These are phyloP conservation scores for Astreopora myriophthalma DNA, from an alignment of 64 coral and sea anemone genomes.

Conservation along the genomic window DNA sequence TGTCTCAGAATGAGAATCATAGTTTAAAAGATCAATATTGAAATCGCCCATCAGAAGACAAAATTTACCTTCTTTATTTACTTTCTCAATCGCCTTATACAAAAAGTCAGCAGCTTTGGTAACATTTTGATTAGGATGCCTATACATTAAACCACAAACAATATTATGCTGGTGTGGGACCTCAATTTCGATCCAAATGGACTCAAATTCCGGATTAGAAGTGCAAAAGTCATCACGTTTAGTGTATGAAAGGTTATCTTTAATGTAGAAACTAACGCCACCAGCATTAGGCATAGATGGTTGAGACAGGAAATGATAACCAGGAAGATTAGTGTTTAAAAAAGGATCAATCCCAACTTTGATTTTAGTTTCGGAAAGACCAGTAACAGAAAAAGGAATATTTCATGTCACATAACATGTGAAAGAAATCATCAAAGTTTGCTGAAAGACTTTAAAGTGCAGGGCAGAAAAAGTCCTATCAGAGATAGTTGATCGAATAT, in stretches of 20 bases:
- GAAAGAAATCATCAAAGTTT: background rate
- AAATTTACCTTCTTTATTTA: constrained; percentile 50
- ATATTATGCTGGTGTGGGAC: constrained; percentile 27
- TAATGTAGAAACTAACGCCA: background rate
- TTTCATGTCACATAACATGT: too few relatives aligned
- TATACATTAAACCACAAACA: constrained; percentile 65
- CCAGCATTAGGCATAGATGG: background rate
- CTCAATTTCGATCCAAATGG: constrained; percentile 51
- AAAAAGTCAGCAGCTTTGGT: background rate
- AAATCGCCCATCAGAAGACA: constrained; percentile 60
- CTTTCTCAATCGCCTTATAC: constrained; percentile 32
- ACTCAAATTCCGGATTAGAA: background rate
- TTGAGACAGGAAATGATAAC: background rate
- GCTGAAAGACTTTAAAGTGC: constrained; percentile 8
- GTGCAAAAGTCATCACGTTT: background rate
- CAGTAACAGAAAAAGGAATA: too few relatives aligned
- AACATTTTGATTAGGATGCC: constrained; percentile 58
- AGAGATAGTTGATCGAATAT: background rate
- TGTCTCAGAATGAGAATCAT: constrained; percentile 35
- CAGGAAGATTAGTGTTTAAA: background rate
- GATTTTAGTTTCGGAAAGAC: too few relatives aligned
- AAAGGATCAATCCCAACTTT: background rate
- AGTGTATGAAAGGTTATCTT: background rate
- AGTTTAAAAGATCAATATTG: constrained; percentile 54
- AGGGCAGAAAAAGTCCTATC: background rate